Evolutionary conservation across 2,888 invertebrate species (phyloP), one percentile per base, ranked within the genome.

Genomic region (Unio pictorum): DNA sequence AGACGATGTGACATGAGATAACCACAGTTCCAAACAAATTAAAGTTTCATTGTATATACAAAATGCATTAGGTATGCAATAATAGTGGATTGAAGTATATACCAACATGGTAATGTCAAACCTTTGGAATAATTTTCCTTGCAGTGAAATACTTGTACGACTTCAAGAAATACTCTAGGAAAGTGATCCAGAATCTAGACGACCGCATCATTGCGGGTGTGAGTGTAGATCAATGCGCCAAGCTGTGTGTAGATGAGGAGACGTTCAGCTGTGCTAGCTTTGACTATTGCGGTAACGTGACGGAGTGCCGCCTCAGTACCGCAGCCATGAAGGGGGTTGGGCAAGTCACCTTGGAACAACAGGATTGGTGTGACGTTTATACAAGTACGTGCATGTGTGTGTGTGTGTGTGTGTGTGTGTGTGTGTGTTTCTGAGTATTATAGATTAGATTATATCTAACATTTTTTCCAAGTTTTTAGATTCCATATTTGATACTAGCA

Each of bases 91-190:
- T 45, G 15, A 45, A 11, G 8, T 28, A 65, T 4, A 57, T 30
- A 28, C 30, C 11, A 56, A 61, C 55, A 20, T 28, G 20, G 17
- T 60, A 7, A 20, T 26, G 11, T 66, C 5, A 23, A 23, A 23
- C 17, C 23, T 3, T 23, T 68, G 15, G 15, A 45, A 45, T 45
- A 34, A 28, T 23, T n/a, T 61, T 59, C 63, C 3, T 64, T 61
- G 23, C 70, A 86, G 85, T 81, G 64, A 81, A 82, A 59, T 84
- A 84, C 67, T 54, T 81, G 15, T 72, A 77, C n/a, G 85, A 86
- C 70, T 86, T 84, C 73, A 68, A 77, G 64, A 55, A 72, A 34
- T 73, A 72, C 6, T 45, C 68, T 3, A 61, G 76, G 54, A 74
- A 71, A 61, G 63, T 66, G n/a, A 76, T 83, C 7, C 65, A 70